phyloP scores from a whole-genome alignment of 2,888 invertebrate species.

The Apamea sordens region DNA sequence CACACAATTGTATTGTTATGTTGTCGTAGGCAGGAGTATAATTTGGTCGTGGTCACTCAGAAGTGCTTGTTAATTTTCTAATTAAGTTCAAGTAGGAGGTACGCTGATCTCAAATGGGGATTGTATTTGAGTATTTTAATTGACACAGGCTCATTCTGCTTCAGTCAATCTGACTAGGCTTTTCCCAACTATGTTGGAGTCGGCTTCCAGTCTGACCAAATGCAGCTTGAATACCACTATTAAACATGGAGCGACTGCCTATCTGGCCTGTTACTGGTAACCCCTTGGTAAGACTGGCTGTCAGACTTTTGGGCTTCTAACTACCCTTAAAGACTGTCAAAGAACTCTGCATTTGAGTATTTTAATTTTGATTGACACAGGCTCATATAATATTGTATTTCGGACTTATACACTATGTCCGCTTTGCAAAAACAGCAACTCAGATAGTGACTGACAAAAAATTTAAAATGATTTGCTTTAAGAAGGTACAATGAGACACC shows the following conservation, averaged over 20 bases:
- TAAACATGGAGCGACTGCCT: not conserved
- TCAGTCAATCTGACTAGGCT: not conserved
- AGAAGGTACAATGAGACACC: not conserved
- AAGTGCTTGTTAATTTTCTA: constrained; percentile 21
- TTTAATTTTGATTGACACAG: too few species aligned
- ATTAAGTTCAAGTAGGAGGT: constrained; percentile 13
- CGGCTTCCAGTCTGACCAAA: not conserved
- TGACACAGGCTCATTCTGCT: not conserved
- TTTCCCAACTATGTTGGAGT: not conserved
- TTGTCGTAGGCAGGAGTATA: constrained; percentile 3
- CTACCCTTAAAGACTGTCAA: not conserved
- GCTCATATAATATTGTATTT: not conserved
- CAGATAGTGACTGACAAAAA: not conserved
- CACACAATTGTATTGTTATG: constrained; percentile 28
- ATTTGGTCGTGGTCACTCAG: constrained; percentile 31
- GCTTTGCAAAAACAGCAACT: not conserved
- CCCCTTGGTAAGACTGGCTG: too few species aligned
- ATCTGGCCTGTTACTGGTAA: not conserved
- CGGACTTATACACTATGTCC: not conserved
- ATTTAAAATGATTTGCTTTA: not conserved
- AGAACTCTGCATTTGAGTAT: not conserved
- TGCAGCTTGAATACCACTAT: not conserved
- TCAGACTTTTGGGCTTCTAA: not conserved
- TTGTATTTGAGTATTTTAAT: not conserved
- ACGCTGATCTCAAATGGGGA: not conserved